These are phyloP conservation scores for Caretta caretta DNA, from an alignment of 2,113 vertebrate species.

Conservation along the genomic window DNA sequence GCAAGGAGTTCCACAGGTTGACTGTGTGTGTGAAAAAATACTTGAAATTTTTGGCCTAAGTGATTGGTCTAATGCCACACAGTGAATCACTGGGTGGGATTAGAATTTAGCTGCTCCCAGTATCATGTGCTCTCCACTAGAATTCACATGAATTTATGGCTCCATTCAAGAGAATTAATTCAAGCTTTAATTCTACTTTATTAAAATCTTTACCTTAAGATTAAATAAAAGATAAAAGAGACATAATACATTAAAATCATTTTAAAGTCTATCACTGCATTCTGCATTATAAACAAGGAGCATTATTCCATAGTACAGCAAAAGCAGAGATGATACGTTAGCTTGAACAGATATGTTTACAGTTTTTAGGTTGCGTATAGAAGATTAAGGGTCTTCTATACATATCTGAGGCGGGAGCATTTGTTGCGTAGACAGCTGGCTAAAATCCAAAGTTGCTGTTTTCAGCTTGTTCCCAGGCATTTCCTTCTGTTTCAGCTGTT, in stretches of 20 bases:
- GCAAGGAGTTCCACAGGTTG: no score
- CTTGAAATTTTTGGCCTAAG: neutral
- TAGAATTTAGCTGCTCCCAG: neutral
- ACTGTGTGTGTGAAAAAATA: neutral
- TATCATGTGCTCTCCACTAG: neutral
- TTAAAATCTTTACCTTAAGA: neutral
- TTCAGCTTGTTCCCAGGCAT: neutral
- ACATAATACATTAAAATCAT: neutral
- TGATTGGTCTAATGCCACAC: neutral
- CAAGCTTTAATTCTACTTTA: neutral
- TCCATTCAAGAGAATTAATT: neutral
- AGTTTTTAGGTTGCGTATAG: neutral
- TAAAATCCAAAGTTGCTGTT: neutral
- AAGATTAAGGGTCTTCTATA: neutral
- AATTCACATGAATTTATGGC: neutral
- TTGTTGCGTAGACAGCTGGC: neutral
- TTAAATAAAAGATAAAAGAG: neutral
- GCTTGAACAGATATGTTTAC: neutral
- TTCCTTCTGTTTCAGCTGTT: neutral
- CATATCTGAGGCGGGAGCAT: neutral
- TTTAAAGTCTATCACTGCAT: neutral
- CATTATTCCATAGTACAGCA: neutral
- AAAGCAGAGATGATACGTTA: neutral
- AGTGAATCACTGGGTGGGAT: fast-evolving
- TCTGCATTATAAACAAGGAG: neutral